A percentile compares a stretch with the other conserved stretches of the same genome.
phyloP scores from a whole-genome alignment of 2,113 vertebrate species.

The Nothocercus nigrocapillus region DNA sequence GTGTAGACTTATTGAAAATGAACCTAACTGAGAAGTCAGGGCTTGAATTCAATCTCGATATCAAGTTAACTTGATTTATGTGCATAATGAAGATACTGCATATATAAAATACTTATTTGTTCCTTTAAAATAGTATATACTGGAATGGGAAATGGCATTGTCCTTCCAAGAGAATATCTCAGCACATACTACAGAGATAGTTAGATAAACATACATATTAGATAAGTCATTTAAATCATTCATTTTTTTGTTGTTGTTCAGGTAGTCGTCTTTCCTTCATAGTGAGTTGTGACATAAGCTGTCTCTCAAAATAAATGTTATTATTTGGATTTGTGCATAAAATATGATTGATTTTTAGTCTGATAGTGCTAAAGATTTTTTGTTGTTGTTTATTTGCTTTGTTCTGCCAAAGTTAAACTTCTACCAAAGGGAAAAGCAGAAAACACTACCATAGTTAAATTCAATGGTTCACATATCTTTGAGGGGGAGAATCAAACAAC shows the following conservation, averaged over 20 bases:
- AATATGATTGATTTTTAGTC: background rate
- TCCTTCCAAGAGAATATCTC: background rate
- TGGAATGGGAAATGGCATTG: background rate
- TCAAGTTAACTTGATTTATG: background rate
- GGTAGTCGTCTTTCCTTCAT: background rate
- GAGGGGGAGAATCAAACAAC: background rate
- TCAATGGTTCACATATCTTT: background rate
- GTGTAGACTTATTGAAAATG: background rate
- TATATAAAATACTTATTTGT: background rate
- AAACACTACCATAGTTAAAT: background rate
- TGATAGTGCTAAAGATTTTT: background rate
- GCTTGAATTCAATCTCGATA: background rate
- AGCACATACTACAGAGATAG: background rate
- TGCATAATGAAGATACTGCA: background rate
- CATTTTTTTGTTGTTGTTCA: background rate
- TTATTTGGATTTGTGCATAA: background rate
- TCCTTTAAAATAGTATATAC: background rate
- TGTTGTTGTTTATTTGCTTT: background rate
- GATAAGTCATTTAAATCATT: background rate
- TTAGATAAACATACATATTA: rapidly evolving
- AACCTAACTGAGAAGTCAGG: background rate
- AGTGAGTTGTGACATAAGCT: background rate
- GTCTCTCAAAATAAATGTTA: background rate
- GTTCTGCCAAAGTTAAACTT: background rate
- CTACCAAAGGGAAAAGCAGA: background rate